Conservation (phyloP, 2,797 vertebrate species). For the Lates japonicus region DNA sequence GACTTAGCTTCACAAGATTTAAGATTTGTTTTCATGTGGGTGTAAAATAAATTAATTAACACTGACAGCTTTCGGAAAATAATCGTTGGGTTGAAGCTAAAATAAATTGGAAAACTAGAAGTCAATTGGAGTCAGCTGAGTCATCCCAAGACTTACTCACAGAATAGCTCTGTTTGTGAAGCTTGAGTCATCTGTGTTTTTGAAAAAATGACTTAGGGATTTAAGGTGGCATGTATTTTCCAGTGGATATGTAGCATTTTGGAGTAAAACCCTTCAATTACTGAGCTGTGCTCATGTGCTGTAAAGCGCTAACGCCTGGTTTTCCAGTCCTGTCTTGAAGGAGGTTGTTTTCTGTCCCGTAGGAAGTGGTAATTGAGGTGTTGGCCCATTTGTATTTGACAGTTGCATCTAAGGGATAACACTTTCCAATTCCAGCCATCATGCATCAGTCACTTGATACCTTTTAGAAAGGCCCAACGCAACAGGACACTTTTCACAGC, state of each 20-base stretch:
- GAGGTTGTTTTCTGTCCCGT: slow-evolving; percentile 63
- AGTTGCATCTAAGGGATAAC: slow-evolving; percentile 67
- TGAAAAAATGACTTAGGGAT: slow-evolving; percentile 55
- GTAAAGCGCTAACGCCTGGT: slow-evolving; percentile 60
- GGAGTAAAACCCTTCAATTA: slow-evolving; percentile 77
- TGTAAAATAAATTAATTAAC: slow-evolving; percentile 29
- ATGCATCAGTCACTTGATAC: slow-evolving; percentile 66
- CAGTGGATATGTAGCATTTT: slow-evolving; percentile 65
- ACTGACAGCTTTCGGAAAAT: slow-evolving; percentile 17
- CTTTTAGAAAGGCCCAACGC: slow-evolving; percentile 31
- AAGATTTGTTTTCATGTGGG: slow-evolving; percentile 10
- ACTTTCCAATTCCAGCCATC: slow-evolving; percentile 67
- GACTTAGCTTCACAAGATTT: slow-evolving; percentile 10
- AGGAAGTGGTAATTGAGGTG: slow-evolving; percentile 69
- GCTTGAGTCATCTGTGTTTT: slow-evolving; percentile 57
- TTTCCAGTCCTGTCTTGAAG: slow-evolving; percentile 66
- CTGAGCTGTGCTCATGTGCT: slow-evolving; percentile 40
- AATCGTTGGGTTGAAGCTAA: slow-evolving; percentile 14
- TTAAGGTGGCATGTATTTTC: slow-evolving; percentile 74
- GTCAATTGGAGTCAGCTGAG: slow-evolving; percentile 36
- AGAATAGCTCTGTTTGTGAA: slow-evolving; percentile 41
- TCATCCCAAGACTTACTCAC: slow-evolving; percentile 23
- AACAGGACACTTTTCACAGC: slow-evolving; percentile 26
- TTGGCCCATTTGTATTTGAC: slow-evolving; percentile 70
- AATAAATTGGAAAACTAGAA: slow-evolving; percentile 22